These are phyloP conservation scores for Gadus chalcogrammus DNA, from an alignment of 2,113 vertebrate genomes.

Conservation along the genomic window DNA sequence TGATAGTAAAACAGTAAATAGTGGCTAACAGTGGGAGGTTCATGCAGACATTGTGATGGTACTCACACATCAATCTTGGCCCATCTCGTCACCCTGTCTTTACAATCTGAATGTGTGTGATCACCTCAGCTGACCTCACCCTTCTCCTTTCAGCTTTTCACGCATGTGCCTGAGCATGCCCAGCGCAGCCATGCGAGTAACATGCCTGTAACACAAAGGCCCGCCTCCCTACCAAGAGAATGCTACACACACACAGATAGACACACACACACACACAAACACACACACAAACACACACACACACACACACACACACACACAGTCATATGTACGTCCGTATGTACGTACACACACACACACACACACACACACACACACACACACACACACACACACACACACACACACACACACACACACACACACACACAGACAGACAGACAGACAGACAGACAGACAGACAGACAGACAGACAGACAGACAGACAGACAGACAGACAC, in stretches of 20 bases:
- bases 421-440: not conserved
- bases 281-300: constrained; percentile 10
- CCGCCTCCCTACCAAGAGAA: not conserved
- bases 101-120: constrained; percentile 10
- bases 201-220: constrained; percentile 3
- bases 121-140: constrained; percentile 29
- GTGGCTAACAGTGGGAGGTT: too few species aligned
- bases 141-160: constrained; percentile 37
- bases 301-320: not conserved
- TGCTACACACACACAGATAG: constrained; percentile 17
- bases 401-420: constrained; percentile 3
- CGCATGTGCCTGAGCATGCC: constrained; percentile 43
- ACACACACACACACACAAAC: constrained; percentile 17
- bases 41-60: not conserved
- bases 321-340: too few species aligned
- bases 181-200: constrained; percentile 16
- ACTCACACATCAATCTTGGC: constrained; percentile 11
- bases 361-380: not conserved
- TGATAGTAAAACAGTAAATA: not conserved
- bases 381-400: not conserved
- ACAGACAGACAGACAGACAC: constrained; percentile 27
- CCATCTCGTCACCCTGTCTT: constrained; percentile 1
- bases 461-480: constrained; percentile 18
- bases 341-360: not conserved
- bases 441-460: not conserved